Evolutionary conservation across 2,113 vertebrate species (phyloP), one percentile per base, ranked within the genome.

Genomic region (Chaenocephalus aceratus): DNA sequence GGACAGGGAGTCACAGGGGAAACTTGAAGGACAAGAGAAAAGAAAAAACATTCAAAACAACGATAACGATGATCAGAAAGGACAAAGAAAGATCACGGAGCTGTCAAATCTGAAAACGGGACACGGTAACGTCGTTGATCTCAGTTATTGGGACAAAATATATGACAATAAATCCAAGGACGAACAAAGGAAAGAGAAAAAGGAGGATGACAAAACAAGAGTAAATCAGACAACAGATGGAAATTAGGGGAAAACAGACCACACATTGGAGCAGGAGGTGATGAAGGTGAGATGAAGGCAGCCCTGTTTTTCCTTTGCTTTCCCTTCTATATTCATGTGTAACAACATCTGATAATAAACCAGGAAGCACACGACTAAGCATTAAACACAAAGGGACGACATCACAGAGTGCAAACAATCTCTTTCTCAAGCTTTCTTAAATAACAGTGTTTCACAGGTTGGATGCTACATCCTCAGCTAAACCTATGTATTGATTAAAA

Each of bases 131-230:
- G 54, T 53, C 72, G 65, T 58, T 53, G 70, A 70, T 63, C 34
- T 85, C 75, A 86, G 80, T 87, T 75, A 70, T n/a, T 52, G 34
- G 71, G 78, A 76, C 57, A 86, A 54, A 86, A 84, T 61, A 71
- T 51, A 72, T 54, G 73, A 80, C 44, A 77, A 48, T 48, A 71
- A 57, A 76, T 62, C 41, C 62, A 54, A 78, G 81, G 72, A 53
- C 59, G 62, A 76, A 26, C 13, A 3, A 26, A 21, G 49, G 71
- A 68, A 30, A 72, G 60, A 61, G 66, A 36, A 26, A 69, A 68
- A 4, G 3, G 26, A 74, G 53, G 77, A 59, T 41, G 23, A 80
- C 10, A 46, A 57, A 57, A 5, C 6, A 11, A 64, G 30, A 8
- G 10, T 15, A 75, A 46, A 10, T 49, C n/a, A 67, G 6, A 58